Conservation (phyloP, 1,140 invertebrate species). For the Proctacanthus coquilletti region DNA sequence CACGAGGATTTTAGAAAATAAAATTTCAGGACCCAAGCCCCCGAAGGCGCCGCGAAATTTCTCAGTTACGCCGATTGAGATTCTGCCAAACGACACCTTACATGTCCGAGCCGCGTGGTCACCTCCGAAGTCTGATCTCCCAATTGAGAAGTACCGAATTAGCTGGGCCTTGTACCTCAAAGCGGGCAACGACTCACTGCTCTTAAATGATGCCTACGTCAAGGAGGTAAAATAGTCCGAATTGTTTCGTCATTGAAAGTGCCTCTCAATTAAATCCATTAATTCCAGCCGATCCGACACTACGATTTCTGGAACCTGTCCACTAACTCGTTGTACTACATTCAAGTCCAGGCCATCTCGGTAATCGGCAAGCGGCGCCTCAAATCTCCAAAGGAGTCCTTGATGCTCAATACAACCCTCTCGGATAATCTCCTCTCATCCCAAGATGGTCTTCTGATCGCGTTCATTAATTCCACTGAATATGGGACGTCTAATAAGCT, state of each 20-base stretch:
- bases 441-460: neutral
- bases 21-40: slow-evolving; percentile 39
- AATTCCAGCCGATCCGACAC: neutral
- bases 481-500: neutral
- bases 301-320: slow-evolving; percentile 24
- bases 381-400: slow-evolving; percentile 45
- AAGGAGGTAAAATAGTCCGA: slow-evolving; percentile 30
- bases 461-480: neutral
- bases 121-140: slow-evolving; percentile 45
- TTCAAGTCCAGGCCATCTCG: slow-evolving; percentile 53
- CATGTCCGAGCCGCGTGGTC: slow-evolving; percentile 42
- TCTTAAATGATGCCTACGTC: slow-evolving; percentile 15
- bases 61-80: slow-evolving; percentile 35
- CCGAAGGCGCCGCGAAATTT: slow-evolving; percentile 47
- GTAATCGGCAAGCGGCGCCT: slow-evolving; percentile 45
- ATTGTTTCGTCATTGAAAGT: neutral
- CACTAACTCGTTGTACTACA: slow-evolving; percentile 47
- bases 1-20: slow-evolving; percentile 6
- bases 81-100: slow-evolving; percentile 33
- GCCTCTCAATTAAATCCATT: slow-evolving; percentile 11
- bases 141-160: slow-evolving; percentile 35
- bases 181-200: slow-evolving; percentile 13
- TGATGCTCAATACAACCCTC: slow-evolving; percentile 46
- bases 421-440: slow-evolving; percentile 2
- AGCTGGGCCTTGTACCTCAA: slow-evolving; percentile 23